phyloP scores from a whole-genome alignment of 2,113 vertebrate species.

The Gallinago undulata region DNA sequence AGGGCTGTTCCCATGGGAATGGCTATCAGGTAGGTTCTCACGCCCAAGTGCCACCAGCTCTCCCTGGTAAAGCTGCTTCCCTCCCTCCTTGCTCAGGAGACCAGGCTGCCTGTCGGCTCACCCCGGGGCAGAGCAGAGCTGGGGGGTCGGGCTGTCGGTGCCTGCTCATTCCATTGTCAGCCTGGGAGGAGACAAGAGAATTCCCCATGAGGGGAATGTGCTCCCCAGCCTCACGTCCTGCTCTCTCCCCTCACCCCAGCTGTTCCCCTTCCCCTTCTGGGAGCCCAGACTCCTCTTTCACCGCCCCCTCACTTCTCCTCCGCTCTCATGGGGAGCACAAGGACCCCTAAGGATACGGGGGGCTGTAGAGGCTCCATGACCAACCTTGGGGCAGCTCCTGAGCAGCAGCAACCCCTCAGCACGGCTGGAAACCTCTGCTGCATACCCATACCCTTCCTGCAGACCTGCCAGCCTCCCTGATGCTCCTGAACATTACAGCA shows the following conservation, averaged over 20 bases:
- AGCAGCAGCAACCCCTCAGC: not conserved
- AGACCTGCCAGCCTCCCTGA: not conserved
- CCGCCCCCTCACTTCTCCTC: not conserved
- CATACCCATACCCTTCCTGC: not conserved
- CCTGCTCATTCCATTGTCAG: not conserved
- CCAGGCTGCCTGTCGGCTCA: not conserved
- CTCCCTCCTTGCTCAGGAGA: not conserved
- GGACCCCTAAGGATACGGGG: not conserved
- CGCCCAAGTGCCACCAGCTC: not conserved
- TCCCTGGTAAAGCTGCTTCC: not conserved
- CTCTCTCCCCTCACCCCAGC: not conserved
- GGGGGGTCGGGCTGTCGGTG: too few relatives aligned
- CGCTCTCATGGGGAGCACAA: not conserved
- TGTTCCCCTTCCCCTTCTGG: not conserved
- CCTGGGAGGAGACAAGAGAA: not conserved
- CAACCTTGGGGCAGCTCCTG: rapidly evolving
- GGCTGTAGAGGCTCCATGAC: not conserved
- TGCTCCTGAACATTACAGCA: rapidly evolving
- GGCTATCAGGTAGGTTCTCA: not conserved
- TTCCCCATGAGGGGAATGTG: not conserved
- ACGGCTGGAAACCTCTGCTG: not conserved
- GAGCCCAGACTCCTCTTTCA: not conserved
- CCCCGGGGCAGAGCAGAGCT: rapidly evolving
- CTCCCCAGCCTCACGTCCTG: not conserved
- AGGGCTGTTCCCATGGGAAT: not conserved